phyloP scores from a whole-genome alignment of 2,888 invertebrate species.

The Erebia palarica region DNA sequence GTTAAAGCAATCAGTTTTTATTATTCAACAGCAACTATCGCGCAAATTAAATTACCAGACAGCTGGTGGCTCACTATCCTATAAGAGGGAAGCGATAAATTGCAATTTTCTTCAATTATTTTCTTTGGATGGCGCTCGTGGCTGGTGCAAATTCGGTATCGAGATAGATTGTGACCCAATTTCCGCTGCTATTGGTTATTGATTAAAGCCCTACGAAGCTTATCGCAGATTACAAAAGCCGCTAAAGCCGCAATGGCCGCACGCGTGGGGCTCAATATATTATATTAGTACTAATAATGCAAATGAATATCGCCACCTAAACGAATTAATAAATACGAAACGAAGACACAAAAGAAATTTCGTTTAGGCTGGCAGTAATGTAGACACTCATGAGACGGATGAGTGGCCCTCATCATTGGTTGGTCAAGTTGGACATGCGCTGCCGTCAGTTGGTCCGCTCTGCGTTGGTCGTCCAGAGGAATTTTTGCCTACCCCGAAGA shows the following conservation, averaged over 20 bases:
- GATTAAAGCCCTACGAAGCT: constrained; percentile 22
- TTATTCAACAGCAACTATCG: neutral
- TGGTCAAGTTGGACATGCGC: too few relatives aligned
- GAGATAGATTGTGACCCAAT: constrained; percentile 26
- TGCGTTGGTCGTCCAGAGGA: too few relatives aligned
- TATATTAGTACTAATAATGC: too few relatives aligned
- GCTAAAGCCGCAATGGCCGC: neutral
- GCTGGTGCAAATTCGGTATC: constrained; percentile 15
- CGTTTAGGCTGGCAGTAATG: too few relatives aligned
- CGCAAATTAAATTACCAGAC: constrained; percentile 13
- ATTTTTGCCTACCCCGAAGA: too few relatives aligned
- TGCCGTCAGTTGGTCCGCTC: too few relatives aligned
- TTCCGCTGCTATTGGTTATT: constrained; percentile 19
- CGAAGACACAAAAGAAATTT: too few relatives aligned
- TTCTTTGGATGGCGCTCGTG: constrained; percentile 18
- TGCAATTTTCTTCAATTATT: constrained; percentile 24
- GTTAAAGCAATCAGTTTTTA: neutral
- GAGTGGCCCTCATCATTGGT: too few relatives aligned
- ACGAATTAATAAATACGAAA: too few relatives aligned
- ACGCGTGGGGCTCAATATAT: too few relatives aligned
- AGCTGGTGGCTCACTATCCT: neutral
- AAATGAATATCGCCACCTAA: too few relatives aligned
- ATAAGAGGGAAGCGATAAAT: constrained; percentile 14
- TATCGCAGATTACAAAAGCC: neutral
- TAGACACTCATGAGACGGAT: too few relatives aligned